Conservation (phyloP, 2,797 vertebrate species). For the Mastacembelus armatus region DNA sequence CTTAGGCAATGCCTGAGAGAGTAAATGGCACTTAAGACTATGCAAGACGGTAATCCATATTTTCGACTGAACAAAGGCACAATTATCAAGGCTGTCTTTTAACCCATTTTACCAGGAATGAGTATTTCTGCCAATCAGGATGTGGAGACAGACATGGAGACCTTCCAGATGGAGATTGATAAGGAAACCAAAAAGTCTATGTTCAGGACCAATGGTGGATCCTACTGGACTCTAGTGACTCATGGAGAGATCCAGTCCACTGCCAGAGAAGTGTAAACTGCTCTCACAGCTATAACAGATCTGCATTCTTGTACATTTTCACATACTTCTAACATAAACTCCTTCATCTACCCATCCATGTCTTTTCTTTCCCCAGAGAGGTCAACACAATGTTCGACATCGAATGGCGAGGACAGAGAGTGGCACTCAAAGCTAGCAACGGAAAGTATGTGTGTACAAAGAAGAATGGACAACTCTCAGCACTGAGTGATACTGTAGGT, state of each 20-base stretch:
- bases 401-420: slow-evolving; percentile 90
- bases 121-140: slow-evolving; percentile 98
- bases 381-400: slow-evolving; percentile 94
- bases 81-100: slow-evolving; percentile 1
- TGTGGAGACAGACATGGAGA: slow-evolving; percentile 93
- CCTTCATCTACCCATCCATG: neutral
- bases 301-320: neutral
- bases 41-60: neutral
- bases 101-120: slow-evolving; percentile 89
- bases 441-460: slow-evolving; percentile 96
- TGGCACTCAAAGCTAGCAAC: slow-evolving; percentile 93
- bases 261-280: slow-evolving; percentile 91
- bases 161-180: slow-evolving; percentile 97
- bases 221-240: slow-evolving; percentile 94
- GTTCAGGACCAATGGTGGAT: slow-evolving; percentile 92
- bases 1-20: slow-evolving; percentile 12
- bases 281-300: neutral
- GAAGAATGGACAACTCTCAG: slow-evolving; percentile 95
- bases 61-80: neutral
- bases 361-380: slow-evolving; percentile 77
- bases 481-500: slow-evolving; percentile 91
- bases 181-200: slow-evolving; percentile 91
- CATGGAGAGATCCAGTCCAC: slow-evolving; percentile 95
- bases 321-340: neutral
- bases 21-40: slow-evolving; percentile 26